phyloP scores from a whole-genome alignment of 2,113 vertebrate genomes.

The Urocynchramus pylzowi region DNA sequence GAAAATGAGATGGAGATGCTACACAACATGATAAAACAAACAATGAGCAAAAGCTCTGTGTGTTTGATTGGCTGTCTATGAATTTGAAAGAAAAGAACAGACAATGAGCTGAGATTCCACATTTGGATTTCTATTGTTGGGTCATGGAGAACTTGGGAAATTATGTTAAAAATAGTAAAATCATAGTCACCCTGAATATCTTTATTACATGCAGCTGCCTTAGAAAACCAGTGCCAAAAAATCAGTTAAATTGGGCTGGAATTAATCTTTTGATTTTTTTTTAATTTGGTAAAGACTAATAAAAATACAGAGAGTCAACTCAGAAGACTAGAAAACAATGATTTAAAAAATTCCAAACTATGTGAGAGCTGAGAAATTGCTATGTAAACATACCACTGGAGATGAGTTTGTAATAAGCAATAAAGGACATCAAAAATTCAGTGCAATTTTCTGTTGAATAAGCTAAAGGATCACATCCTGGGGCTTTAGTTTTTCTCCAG shows the following conservation, averaged over 20 bases:
- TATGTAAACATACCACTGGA: neutral
- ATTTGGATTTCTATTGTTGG: neutral
- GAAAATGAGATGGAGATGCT: neutral
- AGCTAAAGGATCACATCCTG: neutral
- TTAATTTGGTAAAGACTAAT: neutral
- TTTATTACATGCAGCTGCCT: neutral
- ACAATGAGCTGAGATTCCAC: neutral
- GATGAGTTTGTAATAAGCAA: neutral
- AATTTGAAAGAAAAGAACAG: neutral
- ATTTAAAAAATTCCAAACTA: neutral
- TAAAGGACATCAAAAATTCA: neutral
- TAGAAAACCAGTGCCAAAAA: neutral
- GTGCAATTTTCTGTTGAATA: constrained; percentile 5
- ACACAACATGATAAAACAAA: neutral
- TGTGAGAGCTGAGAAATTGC: neutral
- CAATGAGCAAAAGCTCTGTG: neutral
- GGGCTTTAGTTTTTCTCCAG: neutral
- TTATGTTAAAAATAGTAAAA: neutral
- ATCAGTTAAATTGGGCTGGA: neutral
- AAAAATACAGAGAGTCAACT: neutral
- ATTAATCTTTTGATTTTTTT: neutral
- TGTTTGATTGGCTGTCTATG: neutral
- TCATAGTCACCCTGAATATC: neutral
- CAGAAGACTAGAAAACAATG: neutral
- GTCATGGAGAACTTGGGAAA: neutral